Conservation (phyloP, 2,888 invertebrate species). For the Erebia aethiops region DNA sequence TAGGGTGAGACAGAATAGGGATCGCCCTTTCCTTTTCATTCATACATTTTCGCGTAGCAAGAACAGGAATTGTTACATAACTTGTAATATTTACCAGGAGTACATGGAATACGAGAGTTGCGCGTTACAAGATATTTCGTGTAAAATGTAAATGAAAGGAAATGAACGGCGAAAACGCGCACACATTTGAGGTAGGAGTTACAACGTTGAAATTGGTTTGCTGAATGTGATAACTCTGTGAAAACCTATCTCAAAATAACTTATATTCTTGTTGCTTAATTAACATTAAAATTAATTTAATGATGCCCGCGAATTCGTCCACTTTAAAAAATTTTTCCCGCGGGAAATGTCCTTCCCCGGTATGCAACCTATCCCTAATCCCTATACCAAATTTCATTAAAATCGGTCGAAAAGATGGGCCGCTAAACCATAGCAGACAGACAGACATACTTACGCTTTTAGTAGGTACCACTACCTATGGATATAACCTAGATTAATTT, state of each 20-base stretch:
- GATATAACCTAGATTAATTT: too few relatives aligned
- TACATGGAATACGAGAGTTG: constrained; percentile 51
- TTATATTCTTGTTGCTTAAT: background rate
- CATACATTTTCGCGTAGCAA: background rate
- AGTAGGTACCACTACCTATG: too few relatives aligned
- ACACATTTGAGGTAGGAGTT: background rate
- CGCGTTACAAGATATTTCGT: constrained; percentile 34
- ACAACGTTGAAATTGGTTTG: background rate
- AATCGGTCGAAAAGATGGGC: too few relatives aligned
- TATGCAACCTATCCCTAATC: too few relatives aligned
- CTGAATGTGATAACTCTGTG: background rate
- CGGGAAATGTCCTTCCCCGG: too few relatives aligned
- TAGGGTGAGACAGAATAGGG: background rate
- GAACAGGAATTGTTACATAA: constrained; percentile 63
- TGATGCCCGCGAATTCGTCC: too few relatives aligned
- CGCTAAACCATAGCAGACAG: too few relatives aligned
- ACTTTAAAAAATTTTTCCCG: too few relatives aligned
- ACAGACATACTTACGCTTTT: too few relatives aligned
- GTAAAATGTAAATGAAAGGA: constrained; percentile 20
- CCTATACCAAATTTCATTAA: too few relatives aligned
- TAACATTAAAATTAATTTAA: too few relatives aligned
- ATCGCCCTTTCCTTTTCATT: background rate
- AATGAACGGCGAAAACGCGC: background rate
- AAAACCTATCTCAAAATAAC: background rate
- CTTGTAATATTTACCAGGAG: constrained; percentile 73